Base-by-base conservation (phyloP, 2,797 vertebrate genomes). In the Microhierax caerulescens region DNA sequence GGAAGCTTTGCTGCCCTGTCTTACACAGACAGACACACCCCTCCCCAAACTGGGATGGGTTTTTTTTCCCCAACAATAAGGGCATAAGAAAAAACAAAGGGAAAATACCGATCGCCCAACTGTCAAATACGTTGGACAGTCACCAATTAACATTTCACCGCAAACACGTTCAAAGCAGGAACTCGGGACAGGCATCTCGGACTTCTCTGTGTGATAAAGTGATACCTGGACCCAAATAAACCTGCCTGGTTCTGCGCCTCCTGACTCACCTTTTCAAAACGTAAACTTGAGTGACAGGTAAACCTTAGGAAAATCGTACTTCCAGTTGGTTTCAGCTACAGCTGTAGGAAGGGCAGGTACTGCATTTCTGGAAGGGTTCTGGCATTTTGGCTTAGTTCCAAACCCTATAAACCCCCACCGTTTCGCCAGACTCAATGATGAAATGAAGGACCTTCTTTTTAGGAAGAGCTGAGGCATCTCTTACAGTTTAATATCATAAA, bases 21-120 rank as follows among this genome's bases (percentile, higher is more conserved):
- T 36, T 24, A 22, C n/a, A n/a, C n/a, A n/a, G n/a, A n/a, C n/a
- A n/a, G n/a, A n/a, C 15, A 10, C 0, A 16, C 7, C 11, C 23
- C 3, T 1, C 11, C 23, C 3, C 2, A 65, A 5, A 19, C 2
- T 15, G 18, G 32, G 24, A n/a, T 81, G 24, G n/a, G n/a, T n/a
- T n/a, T 7, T 4, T 48, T 28, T 68, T 37, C 39, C 72, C 70
- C 53, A 60, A 45, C 9, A 54, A 13, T 17, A 47, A 63, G 0
- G 2, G 5, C 1, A 1, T 32, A 37, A 32, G 24, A 30, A 37
- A 87, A 80, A 76, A 34, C 15, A 5, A 78, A 87, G 23, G 8
- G 45, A 54, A 63, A 69, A 67, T 10, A 34, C 5, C 8, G 34
- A 57, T 41, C 34, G 25, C 12, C 30, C 48, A 72, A 23, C 24